Conservation (phyloP, 2,888 invertebrate genomes). For the Philonicus albiceps region DNA sequence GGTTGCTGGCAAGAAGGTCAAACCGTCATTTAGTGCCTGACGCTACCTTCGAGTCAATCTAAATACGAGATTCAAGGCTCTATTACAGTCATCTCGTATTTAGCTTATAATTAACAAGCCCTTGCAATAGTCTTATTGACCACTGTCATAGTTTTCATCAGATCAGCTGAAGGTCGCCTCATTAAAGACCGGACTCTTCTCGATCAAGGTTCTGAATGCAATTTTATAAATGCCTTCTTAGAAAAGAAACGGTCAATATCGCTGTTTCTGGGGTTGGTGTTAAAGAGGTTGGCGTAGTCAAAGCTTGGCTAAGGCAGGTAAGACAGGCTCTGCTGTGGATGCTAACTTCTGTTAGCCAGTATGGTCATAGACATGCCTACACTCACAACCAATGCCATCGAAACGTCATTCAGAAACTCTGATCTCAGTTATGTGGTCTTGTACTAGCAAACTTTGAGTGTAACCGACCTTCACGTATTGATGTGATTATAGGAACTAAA, state of each 20-base stretch:
- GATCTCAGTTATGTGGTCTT: neutral
- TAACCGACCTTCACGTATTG: no score
- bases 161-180: neutral
- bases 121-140: neutral
- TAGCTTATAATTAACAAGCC: neutral
- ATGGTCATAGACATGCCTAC: neutral
- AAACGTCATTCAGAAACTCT: neutral
- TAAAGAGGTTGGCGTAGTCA: neutral
- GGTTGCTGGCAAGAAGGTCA: no score
- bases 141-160: neutral
- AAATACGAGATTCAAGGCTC: neutral
- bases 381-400: neutral
- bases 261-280: no score
- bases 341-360: neutral
- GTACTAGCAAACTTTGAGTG: neutral
- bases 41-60: no score
- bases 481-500: no score
- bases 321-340: neutral
- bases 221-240: neutral
- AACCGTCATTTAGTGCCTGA: no score
- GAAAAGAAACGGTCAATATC: neutral
- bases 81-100: neutral
- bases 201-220: neutral
- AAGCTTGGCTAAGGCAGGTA: neutral
- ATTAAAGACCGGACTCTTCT: neutral